Conservation (phyloP, 2,797 vertebrate species). For the Bucorvus abyssinicus region DNA sequence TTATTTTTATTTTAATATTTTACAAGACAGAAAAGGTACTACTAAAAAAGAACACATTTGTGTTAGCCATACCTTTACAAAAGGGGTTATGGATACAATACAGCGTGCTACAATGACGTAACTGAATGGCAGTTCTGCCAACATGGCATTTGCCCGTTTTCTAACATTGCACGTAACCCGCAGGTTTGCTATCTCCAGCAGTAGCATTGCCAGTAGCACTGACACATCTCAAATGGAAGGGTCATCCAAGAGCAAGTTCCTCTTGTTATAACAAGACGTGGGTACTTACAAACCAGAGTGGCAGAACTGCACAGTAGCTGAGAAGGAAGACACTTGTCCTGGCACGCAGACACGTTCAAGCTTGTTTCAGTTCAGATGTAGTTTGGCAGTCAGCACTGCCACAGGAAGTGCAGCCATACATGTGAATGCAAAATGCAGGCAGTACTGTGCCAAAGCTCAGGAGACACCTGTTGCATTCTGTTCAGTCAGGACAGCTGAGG, state of each 20-base stretch:
- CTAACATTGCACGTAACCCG: fast-evolving
- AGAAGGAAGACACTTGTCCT: neutral
- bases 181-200: neutral
- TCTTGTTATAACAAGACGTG: neutral
- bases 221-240: neutral
- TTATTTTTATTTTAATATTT: neutral
- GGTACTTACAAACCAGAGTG: neutral
- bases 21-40: neutral
- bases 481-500: neutral
- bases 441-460: neutral
- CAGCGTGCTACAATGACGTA: neutral
- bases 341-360: neutral
- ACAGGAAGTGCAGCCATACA: neutral
- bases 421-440: neutral
- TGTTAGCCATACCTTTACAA: neutral
- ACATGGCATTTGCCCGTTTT: neutral
- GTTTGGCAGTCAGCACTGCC: neutral
- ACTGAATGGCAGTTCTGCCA: fast-evolving
- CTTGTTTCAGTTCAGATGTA: no score
- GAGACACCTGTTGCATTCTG: neutral
- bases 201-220: neutral
- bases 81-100: fast-evolving
- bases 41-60: neutral
- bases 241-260: neutral
- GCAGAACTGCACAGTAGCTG: neutral